Evolutionary conservation across 1,140 invertebrate genomes (phyloP).

Genomic region (Oncopeltus fasciatus): DNA sequence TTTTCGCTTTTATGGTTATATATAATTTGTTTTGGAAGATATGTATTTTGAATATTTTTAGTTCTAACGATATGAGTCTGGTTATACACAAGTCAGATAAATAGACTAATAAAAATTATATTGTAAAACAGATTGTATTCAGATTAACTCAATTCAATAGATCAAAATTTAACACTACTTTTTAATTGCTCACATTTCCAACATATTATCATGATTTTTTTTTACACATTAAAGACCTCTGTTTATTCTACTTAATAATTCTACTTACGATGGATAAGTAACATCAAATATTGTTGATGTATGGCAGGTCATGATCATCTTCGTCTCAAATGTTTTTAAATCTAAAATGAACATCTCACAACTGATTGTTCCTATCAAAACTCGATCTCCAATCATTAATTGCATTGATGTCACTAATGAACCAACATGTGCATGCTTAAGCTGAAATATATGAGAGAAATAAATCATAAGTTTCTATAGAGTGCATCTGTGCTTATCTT

Average conservation of each 20-base stretch:
- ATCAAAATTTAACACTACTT: too few relatives aligned
- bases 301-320: constrained; percentile 67
- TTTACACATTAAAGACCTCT: neutral
- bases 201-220: too few relatives aligned
- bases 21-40: too few relatives aligned
- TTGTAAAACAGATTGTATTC: too few relatives aligned
- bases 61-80: too few relatives aligned
- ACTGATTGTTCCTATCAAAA: constrained; percentile 54
- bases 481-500: too few relatives aligned
- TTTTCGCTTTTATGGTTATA: too few relatives aligned
- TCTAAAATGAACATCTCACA: constrained; percentile 74
- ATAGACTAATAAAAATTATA: too few relatives aligned
- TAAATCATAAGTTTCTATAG: neutral
- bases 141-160: too few relatives aligned
- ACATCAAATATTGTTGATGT: constrained; percentile 63
- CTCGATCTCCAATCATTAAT: constrained; percentile 33
- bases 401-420: constrained; percentile 45
- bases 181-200: too few relatives aligned
- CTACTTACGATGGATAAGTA: constrained; percentile 61
- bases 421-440: constrained; percentile 9
- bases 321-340: constrained; percentile 47
- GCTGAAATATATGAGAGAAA: constrained; percentile 5
- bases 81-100: too few relatives aligned
- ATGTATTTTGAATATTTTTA: too few relatives aligned
- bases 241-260: neutral